phyloP scores from a whole-genome alignment of 2,888 invertebrate genomes.

The Thysanoteuthis rhombus region DNA sequence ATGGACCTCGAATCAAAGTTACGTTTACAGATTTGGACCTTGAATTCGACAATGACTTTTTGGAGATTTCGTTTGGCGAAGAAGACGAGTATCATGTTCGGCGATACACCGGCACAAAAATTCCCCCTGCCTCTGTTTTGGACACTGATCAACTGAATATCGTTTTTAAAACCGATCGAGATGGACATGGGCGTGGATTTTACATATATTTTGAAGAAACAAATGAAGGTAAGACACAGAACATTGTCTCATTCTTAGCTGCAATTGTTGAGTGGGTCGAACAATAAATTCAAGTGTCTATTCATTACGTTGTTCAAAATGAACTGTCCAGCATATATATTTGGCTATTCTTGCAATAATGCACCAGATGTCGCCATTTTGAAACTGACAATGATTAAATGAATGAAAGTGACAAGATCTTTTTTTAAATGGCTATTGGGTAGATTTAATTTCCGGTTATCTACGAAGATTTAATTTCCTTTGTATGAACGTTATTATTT shows the following conservation, averaged over 20 bases:
- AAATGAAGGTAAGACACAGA: slow-evolving; percentile 23
- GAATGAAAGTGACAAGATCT: no score
- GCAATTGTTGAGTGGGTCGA: neutral
- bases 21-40: slow-evolving; percentile 32
- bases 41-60: slow-evolving; percentile 31
- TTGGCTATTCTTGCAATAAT: no score
- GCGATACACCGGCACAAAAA: slow-evolving; percentile 35
- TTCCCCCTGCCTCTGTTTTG: slow-evolving; percentile 33
- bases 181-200: slow-evolving; percentile 31
- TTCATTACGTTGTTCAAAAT: no score
- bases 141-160: slow-evolving; percentile 32
- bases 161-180: slow-evolving; percentile 25
- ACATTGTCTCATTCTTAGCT: neutral
- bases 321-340: no score
- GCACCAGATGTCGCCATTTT: no score
- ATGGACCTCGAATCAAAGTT: slow-evolving; percentile 29
- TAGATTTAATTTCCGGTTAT: no score
- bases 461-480: no score
- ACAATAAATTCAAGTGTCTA: neutral
- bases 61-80: slow-evolving; percentile 34
- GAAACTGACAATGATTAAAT: no score
- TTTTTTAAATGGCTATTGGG: no score
- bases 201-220: slow-evolving; percentile 35
- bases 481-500: no score
- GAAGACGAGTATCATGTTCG: slow-evolving; percentile 32